A percentile compares a stretch with the other conserved stretches of the same genome.
Evolutionary conservation across 2,113 vertebrate genomes (phyloP).

Genomic region (Halcyon senegalensis): DNA sequence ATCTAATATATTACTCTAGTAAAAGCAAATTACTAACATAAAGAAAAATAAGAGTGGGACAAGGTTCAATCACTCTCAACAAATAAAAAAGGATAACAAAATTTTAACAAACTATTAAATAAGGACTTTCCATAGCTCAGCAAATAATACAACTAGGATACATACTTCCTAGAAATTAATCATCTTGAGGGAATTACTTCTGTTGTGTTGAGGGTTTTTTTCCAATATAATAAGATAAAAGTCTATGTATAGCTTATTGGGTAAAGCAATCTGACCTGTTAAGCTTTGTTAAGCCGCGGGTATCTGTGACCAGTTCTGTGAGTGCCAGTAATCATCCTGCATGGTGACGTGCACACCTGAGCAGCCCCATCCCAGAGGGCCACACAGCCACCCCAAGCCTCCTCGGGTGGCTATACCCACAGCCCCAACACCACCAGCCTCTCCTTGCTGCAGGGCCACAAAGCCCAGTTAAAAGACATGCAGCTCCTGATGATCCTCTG

Average conservation of each 20-base stretch:
- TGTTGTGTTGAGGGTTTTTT: not conserved
- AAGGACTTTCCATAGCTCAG: not conserved
- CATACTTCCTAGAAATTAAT: not conserved
- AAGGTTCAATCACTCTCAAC: constrained; percentile 2
- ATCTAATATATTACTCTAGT: not conserved
- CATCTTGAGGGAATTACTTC: not conserved
- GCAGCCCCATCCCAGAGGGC: not conserved
- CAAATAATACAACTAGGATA: not conserved
- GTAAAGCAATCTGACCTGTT: not conserved
- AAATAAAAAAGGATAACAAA: not conserved
- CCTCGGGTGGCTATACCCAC: fast-evolving
- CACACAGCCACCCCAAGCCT: not conserved
- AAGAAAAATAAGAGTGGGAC: not conserved
- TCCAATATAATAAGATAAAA: constrained; percentile 27
- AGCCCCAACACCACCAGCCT: not conserved
- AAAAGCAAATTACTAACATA: constrained; percentile 49
- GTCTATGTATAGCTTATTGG: constrained; percentile 15
- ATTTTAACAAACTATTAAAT: not conserved
- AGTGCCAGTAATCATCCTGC: not conserved
- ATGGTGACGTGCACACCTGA: fast-evolving
- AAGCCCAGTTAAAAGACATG: fast-evolving
- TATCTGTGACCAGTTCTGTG: not conserved
- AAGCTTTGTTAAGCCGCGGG: not conserved
- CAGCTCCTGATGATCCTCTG: not conserved
- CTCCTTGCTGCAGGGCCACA: not conserved